These are phyloP conservation scores for Catostomus latipinnis DNA, from an alignment of 2,797 vertebrate species.

Conservation along the genomic window DNA sequence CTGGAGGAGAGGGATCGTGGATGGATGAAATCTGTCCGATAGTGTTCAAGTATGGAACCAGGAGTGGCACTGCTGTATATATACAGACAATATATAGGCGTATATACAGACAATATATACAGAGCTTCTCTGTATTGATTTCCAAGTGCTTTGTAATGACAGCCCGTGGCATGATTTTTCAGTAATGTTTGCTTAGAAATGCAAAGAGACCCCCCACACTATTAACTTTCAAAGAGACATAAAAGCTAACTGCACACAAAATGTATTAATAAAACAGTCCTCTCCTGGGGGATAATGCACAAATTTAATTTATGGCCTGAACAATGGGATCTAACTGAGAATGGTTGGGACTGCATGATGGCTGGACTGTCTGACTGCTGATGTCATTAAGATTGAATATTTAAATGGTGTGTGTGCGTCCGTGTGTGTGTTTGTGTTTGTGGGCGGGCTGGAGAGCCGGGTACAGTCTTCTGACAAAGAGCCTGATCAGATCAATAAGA, in stretches of 20 bases:
- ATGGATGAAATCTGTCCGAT: constrained; percentile 11
- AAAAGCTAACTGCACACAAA: background rate
- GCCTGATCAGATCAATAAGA: constrained; percentile 47
- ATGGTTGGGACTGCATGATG: background rate
- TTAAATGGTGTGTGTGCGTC: constrained; percentile 10
- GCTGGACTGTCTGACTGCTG: background rate
- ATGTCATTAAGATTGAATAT: constrained; percentile 42
- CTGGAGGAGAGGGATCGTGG: background rate
- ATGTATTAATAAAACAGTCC: background rate
- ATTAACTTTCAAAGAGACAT: background rate
- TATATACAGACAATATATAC: background rate
- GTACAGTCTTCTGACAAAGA: constrained; percentile 22
- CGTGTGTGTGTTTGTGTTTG: background rate
- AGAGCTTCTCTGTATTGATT: background rate
- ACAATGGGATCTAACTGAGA: background rate
- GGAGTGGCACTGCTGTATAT: background rate
- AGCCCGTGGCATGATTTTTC: background rate
- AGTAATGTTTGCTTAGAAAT: background rate
- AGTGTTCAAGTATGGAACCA: constrained; percentile 18
- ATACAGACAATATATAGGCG: background rate
- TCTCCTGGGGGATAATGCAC: background rate
- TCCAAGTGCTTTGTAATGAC: background rate
- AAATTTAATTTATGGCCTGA: constrained; percentile 14
- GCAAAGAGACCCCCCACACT: background rate
- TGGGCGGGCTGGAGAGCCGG: constrained; percentile 3